phyloP scores from a whole-genome alignment of 2,797 vertebrate species.

The Chelmon rostratus region DNA sequence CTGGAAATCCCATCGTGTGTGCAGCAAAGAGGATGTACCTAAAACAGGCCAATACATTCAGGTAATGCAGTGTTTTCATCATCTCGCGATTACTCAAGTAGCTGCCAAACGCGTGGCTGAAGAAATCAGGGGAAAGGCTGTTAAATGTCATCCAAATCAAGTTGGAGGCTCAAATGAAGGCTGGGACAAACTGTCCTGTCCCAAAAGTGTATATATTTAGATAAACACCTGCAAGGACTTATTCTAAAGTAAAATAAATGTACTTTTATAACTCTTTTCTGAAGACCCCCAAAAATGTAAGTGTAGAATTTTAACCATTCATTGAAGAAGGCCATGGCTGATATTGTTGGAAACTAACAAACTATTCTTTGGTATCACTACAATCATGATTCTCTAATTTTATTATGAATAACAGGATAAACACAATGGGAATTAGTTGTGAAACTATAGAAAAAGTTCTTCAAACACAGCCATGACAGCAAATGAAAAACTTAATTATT shows the following conservation, averaged over 20 bases:
- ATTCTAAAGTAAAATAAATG: not conserved
- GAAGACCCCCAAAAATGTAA: not conserved
- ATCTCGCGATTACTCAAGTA: not conserved
- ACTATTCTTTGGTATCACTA: no score
- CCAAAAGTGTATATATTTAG: not conserved
- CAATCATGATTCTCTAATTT: not conserved
- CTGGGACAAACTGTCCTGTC: not conserved
- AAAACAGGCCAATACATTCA: not conserved
- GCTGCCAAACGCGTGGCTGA: not conserved
- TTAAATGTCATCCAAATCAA: not conserved
- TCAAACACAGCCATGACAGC: not conserved
- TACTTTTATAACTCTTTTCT: not conserved
- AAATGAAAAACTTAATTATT: constrained; percentile 17
- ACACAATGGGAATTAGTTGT: not conserved
- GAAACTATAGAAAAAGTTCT: not conserved
- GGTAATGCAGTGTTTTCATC: constrained; percentile 5
- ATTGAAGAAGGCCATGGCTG: not conserved
- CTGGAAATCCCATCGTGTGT: constrained; percentile 23
- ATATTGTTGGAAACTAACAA: not conserved
- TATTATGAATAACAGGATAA: not conserved
- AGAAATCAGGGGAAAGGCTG: not conserved
- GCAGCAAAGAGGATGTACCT: not conserved
- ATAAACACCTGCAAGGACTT: not conserved
- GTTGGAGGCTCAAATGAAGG: not conserved
- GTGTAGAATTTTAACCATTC: not conserved